Conservation (phyloP, 2,113 vertebrate species). For the Eudyptes chrysolophus region DNA sequence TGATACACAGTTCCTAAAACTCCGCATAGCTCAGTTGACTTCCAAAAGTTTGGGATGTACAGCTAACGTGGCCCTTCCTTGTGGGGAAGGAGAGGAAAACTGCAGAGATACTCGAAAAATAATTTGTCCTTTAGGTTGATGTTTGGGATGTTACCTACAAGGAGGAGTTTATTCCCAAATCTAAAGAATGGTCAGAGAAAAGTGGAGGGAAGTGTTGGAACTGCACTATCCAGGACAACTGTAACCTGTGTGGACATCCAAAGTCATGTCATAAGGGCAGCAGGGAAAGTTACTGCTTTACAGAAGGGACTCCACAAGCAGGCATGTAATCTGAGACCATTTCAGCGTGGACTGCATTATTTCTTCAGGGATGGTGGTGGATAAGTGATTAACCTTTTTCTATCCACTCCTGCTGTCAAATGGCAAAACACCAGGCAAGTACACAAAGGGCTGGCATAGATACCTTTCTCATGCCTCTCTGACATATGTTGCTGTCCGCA, state of each 20-base stretch:
- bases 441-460: not conserved
- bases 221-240: not conserved
- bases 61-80: not conserved
- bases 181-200: not conserved
- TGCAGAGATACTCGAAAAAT: not conserved
- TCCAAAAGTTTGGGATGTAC: not conserved
- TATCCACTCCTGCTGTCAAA: not conserved
- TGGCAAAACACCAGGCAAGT: not conserved
- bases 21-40: not conserved
- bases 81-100: not conserved
- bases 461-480: not conserved
- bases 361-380: not conserved
- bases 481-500: not conserved
- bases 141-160: not conserved
- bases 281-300: not conserved
- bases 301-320: not conserved
- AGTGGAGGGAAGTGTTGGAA: not conserved
- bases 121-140: not conserved
- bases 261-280: not conserved
- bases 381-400: not conserved
- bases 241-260: too few species aligned
- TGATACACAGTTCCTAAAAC: not conserved
- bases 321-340: fast-evolving
- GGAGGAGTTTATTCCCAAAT: not conserved
- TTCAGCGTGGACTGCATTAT: fast-evolving